A percentile compares a stretch with the other conserved stretches of the same genome.
Conservation (phyloP, 2,888 invertebrate genomes). For the Lydus trimaculatus region DNA sequence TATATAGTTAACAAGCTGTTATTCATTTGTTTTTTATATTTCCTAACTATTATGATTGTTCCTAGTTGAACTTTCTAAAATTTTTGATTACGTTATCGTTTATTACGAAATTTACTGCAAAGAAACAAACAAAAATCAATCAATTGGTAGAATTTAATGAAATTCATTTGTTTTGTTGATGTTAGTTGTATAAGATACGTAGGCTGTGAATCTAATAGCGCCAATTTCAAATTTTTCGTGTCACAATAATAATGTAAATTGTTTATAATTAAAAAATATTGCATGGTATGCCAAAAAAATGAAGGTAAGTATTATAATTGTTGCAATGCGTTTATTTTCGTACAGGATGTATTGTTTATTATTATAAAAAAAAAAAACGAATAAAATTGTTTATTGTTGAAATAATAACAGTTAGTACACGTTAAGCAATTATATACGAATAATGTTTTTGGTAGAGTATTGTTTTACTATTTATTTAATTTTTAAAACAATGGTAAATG, state of each 20-base stretch:
- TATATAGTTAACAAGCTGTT: background rate
- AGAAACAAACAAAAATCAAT: too few species aligned
- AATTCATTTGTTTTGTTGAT: too few species aligned
- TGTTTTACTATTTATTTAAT: background rate
- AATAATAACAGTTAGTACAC: background rate
- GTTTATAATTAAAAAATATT: background rate
- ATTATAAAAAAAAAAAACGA: background rate
- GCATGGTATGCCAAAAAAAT: conserved; percentile 4
- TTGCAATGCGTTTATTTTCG: background rate
- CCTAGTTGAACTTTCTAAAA: background rate
- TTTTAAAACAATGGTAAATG: background rate
- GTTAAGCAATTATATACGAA: background rate
- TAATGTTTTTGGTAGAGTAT: conserved; percentile 7
- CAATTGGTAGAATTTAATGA: too few species aligned
- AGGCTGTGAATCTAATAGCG: background rate
- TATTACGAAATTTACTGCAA: too few species aligned
- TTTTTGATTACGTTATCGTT: background rate
- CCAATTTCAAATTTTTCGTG: background rate
- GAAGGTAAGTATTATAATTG: conserved; percentile 1
- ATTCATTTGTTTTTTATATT: background rate
- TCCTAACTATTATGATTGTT: background rate
- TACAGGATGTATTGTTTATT: background rate
- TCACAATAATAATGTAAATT: background rate
- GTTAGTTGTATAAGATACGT: background rate
- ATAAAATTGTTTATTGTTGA: background rate